Conservation (phyloP, 1,140 invertebrate species). For the Lasioglossum baleicum region DNA sequence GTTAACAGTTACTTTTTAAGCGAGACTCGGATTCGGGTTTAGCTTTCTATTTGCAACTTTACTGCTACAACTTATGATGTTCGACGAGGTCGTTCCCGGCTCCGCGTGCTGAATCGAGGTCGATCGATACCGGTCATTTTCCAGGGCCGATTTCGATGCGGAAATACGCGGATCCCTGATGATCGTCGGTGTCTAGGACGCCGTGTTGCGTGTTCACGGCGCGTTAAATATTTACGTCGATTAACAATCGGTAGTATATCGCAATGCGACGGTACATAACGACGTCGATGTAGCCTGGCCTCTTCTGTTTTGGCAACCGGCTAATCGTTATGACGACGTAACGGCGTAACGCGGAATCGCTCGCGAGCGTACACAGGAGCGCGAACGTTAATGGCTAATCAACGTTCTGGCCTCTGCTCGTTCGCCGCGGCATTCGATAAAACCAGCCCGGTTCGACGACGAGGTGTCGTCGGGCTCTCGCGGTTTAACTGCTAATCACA, state of each 20-base stretch:
- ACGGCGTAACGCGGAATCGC: neutral
- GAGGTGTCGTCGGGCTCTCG: neutral
- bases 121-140: conserved; percentile 25
- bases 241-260: conserved; percentile 55
- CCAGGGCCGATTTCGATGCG: conserved; percentile 1
- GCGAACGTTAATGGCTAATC: conserved; percentile 40
- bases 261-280: neutral
- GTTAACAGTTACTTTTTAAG: too few species aligned
- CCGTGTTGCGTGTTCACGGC: conserved; percentile 31
- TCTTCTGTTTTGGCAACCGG: neutral
- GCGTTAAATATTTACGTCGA: conserved; percentile 67
- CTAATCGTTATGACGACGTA: neutral
- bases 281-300: neutral
- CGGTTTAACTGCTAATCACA: conserved; percentile 5
- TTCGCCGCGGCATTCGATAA: conserved; percentile 5
- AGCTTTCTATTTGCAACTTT: too few species aligned
- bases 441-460: conserved; percentile 2
- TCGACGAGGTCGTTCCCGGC: conserved; percentile 67
- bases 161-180: conserved; percentile 32
- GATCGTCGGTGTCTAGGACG: neutral
- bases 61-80: conserved; percentile 55
- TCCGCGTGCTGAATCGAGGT: conserved; percentile 29
- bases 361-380: neutral
- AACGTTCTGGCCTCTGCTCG: conserved; percentile 6
- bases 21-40: too few species aligned